Base-by-base conservation (phyloP, 2,888 invertebrate genomes). In the Alloscopus bannaensis region DNA sequence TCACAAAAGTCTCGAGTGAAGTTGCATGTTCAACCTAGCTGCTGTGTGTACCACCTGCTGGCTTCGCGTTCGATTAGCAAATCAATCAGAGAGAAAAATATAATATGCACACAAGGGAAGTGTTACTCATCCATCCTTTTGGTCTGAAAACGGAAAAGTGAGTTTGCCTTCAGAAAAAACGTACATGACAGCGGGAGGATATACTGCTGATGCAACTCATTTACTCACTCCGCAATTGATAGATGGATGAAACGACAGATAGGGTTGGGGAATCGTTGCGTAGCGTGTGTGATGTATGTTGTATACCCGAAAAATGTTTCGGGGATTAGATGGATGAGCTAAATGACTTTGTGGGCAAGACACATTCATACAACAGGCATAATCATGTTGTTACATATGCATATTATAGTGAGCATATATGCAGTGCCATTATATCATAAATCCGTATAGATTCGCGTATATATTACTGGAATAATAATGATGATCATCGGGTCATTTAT, bases 401-500 rank as follows among this genome's bases (percentile, higher is more conserved):
- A n/a, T n/a, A n/a, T n/a, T n/a, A n/a, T n/a, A n/a, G n/a, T n/a
- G n/a, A n/a, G n/a, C n/a, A n/a, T n/a, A n/a, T n/a, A n/a, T n/a
- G n/a, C n/a, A n/a, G n/a, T n/a, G n/a, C n/a, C n/a, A n/a, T n/a
- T n/a, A n/a, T n/a, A n/a, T n/a, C n/a, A n/a, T n/a, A n/a, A n/a
- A n/a, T n/a, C n/a, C n/a, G n/a, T n/a, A n/a, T n/a, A n/a, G n/a
- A n/a, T n/a, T n/a, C n/a, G n/a, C n/a, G n/a, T n/a, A n/a, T n/a
- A n/a, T n/a, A n/a, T n/a, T n/a, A n/a, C n/a, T n/a, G n/a, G n/a
- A 68, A 75, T 75, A 36, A 66, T 40, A 40, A 66, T 65, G 64
- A 62, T 55, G 73, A 64, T 73, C 73, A 71, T 50, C 71, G 47
- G 59, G 57, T 40, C 65, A 65, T 75, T 75, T 66, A 66, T 75